phyloP scores from a whole-genome alignment of 2,888 invertebrate genomes.

The Eremobia ochroleuca region DNA sequence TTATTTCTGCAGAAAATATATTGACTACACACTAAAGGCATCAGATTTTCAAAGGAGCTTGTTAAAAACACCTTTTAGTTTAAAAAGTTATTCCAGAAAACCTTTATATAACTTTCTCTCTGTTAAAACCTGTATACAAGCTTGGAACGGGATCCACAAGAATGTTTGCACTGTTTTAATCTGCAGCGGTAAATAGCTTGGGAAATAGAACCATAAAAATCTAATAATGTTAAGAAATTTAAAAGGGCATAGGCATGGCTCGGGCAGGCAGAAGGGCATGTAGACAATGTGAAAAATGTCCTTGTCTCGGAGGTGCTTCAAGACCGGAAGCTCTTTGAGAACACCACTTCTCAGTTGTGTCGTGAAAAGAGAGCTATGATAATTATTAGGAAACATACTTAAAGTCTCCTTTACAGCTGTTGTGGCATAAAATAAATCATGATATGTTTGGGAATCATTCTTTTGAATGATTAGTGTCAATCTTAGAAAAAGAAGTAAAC shows the following conservation, averaged over 20 bases:
- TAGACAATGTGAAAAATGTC: neutral
- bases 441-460: too few species aligned
- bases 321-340: neutral
- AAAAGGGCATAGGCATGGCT: too few species aligned
- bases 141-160: neutral
- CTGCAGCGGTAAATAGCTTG: slow-evolving; percentile 14
- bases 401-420: too few species aligned
- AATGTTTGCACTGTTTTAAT: slow-evolving; percentile 27
- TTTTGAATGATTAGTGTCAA: too few species aligned
- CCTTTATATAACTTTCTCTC: slow-evolving; percentile 17
- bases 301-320: neutral
- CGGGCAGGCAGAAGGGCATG: too few species aligned
- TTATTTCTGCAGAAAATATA: neutral
- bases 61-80: slow-evolving; percentile 10
- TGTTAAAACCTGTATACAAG: slow-evolving; percentile 8
- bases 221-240: neutral
- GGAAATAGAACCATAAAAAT: slow-evolving; percentile 1
- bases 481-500: too few species aligned
- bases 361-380: too few species aligned
- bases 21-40: neutral
- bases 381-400: too few species aligned
- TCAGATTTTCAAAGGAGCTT: slow-evolving; percentile 27
- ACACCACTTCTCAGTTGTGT: too few species aligned
- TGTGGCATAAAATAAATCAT: too few species aligned
- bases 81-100: slow-evolving; percentile 2